Evolutionary conservation across 2,113 vertebrate genomes (phyloP), one percentile per base, ranked within the genome.

Genomic region (Lepisosteus osseus): DNA sequence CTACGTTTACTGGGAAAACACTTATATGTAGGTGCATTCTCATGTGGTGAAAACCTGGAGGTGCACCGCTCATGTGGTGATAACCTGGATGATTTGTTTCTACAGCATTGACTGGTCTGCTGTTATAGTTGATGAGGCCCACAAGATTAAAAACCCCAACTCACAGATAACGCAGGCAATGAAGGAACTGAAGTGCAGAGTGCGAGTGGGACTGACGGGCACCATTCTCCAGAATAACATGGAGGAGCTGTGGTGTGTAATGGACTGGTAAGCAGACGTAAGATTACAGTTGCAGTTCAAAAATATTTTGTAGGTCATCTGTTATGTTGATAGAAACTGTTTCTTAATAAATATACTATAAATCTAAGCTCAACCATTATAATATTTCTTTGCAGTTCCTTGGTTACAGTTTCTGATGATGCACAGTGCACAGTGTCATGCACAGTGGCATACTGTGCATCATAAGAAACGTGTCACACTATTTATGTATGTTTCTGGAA

Each of bases 181-280:
- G 95, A 99, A 98, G 77, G 87, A 83, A 64, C 80, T 99, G 78
- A 93, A 81, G 67, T 99, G 97, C 77, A 80, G 61, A 73, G 88
- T 97, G 71, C 92, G 95, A 69, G 85, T 99, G 72, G 97, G 97
- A 70, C 94, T 99, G 79, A 98, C 97, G 68, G 97, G 97, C 74
- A 99, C 97, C 62, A 91, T 98, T 83, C 90, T 98, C 73, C 97
- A 99, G 82, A 99, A 99, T 77, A 97, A 96, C 81, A 95, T 98
- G 82, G 95, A 96, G 66, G 97, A 99, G 68, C 88, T 99, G 75
- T 98, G 97, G 97, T 98, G 96, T 91, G 95, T 99, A 72, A 94
- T 97, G 94, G 96, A 98, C 88, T 99, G 97, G 97, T 99, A 78
- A 83, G 83, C 79, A 65, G 72, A 57, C 0, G 29, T 1, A 29